Conservation (phyloP, 2,888 invertebrate genomes). For the Crioceris asparagi region DNA sequence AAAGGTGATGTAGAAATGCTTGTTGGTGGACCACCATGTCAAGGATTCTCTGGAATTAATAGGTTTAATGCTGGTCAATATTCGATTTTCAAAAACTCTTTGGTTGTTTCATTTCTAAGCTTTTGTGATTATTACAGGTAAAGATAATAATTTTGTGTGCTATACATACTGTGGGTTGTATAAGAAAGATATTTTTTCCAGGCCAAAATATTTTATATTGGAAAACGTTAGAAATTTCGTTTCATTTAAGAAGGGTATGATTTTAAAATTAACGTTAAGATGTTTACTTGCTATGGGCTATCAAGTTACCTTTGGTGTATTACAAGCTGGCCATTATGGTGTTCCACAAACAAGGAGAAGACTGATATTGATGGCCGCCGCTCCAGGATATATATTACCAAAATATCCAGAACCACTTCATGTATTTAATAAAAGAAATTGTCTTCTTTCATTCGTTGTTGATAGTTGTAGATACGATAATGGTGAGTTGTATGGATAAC, state of each 20-base stretch:
- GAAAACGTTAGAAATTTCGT: constrained; percentile 84
- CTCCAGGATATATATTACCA: constrained; percentile 65
- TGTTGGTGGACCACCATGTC: constrained; percentile 82
- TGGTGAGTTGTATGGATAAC: constrained; percentile 20
- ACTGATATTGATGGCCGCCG: constrained; percentile 65
- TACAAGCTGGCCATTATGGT: constrained; percentile 80
- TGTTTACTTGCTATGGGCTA: constrained; percentile 76
- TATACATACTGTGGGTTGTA: no score
- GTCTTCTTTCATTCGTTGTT: constrained; percentile 49
- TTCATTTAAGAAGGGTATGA: constrained; percentile 69
- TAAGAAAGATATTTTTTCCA: no score
- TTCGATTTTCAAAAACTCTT: constrained; percentile 75
- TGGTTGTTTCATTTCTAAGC: constrained; percentile 70
- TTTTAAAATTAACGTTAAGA: constrained; percentile 65
- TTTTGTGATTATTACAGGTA: constrained; percentile 74
- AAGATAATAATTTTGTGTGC: no score
- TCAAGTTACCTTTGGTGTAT: constrained; percentile 75
- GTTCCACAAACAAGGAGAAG: constrained; percentile 72
- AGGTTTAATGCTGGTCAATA: constrained; percentile 75
- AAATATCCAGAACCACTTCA: constrained; percentile 69
- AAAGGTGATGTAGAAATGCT: constrained; percentile 74
- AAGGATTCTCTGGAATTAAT: constrained; percentile 86
- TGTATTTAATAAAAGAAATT: constrained; percentile 59
- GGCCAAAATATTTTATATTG: constrained; percentile 67
- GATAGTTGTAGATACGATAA: constrained; percentile 42